Conservation (phyloP, 2,797 vertebrate genomes). For the Chelmon rostratus region DNA sequence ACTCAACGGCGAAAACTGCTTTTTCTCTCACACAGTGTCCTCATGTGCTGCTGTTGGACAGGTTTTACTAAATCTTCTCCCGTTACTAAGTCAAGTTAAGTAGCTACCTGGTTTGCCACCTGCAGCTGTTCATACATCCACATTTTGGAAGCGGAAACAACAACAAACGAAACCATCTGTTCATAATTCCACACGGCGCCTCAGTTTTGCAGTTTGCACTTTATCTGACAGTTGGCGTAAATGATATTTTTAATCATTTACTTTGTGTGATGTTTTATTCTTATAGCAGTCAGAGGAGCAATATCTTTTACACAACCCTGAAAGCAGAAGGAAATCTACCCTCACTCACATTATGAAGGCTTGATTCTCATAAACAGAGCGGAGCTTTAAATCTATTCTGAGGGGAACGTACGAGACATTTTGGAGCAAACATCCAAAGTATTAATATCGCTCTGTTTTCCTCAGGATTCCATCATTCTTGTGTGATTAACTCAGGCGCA, state of each 20-base stretch:
- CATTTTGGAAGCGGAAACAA: background rate
- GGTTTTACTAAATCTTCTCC: background rate
- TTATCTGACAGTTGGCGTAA: conserved; percentile 11
- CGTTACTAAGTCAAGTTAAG: background rate
- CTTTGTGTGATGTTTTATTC: conserved; percentile 12
- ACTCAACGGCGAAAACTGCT: background rate
- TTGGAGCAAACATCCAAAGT: conserved; percentile 14
- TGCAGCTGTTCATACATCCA: background rate
- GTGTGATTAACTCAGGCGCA: background rate
- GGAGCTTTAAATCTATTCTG: background rate
- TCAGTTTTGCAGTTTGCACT: conserved; percentile 2
- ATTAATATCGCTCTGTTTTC: conserved; percentile 6
- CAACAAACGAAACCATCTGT: conserved; percentile 30
- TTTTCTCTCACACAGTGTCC: background rate
- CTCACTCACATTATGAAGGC: background rate
- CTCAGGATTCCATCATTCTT: background rate
- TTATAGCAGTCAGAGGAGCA: conserved; percentile 6
- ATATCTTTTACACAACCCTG: conserved; percentile 16
- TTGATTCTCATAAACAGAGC: background rate
- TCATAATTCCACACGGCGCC: background rate
- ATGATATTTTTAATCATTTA: conserved; percentile 11
- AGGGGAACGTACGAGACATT: background rate
- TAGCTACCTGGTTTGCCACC: background rate
- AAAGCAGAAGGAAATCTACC: conserved; percentile 12
- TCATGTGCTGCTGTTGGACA: background rate